phyloP scores from a whole-genome alignment of 2,113 vertebrate genomes.

The Megaleporinus macrocephalus region DNA sequence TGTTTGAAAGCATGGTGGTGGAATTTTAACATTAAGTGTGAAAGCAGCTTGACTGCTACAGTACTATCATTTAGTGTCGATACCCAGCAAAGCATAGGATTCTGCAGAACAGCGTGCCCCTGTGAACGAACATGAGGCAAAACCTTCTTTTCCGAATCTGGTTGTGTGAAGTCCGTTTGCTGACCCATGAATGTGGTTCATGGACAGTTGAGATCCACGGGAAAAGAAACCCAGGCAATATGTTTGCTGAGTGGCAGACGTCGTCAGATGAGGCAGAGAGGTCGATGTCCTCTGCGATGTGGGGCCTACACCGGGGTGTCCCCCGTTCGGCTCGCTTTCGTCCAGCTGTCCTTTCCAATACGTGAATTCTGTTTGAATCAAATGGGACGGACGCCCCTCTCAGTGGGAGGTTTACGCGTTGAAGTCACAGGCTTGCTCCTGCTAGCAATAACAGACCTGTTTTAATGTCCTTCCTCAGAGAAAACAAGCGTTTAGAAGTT shows the following conservation, averaged over 20 bases:
- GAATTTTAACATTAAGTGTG: too few species aligned
- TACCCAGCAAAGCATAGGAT: too few species aligned
- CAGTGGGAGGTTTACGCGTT: slow-evolving; percentile 5
- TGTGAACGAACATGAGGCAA: not conserved
- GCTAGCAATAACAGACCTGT: slow-evolving; percentile 39
- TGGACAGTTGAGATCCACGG: slow-evolving; percentile 62
- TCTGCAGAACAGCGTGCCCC: too few species aligned
- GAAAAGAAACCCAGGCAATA: slow-evolving; percentile 68
- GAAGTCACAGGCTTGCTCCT: slow-evolving; percentile 15
- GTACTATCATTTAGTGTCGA: too few species aligned
- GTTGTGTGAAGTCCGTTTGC: not conserved
- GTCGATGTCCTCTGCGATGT: not conserved
- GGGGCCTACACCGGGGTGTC: slow-evolving; percentile 2
- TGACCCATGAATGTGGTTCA: not conserved
- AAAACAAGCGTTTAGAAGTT: not conserved
- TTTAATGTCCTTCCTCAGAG: slow-evolving; percentile 31
- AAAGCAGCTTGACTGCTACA: too few species aligned
- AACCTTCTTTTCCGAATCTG: not conserved
- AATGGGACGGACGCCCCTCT: not conserved
- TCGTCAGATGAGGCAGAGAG: slow-evolving; percentile 64
- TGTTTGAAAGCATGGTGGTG: too few species aligned
- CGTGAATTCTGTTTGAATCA: slow-evolving; percentile 12
- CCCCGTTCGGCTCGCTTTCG: not conserved
- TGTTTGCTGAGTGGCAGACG: slow-evolving; percentile 60
- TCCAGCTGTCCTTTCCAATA: not conserved